Evolutionary conservation across 92 coral and sea anemone genomes (phyloP), one percentile per base, ranked within the genome.

Genomic region (Parazoanthus darwini): DNA sequence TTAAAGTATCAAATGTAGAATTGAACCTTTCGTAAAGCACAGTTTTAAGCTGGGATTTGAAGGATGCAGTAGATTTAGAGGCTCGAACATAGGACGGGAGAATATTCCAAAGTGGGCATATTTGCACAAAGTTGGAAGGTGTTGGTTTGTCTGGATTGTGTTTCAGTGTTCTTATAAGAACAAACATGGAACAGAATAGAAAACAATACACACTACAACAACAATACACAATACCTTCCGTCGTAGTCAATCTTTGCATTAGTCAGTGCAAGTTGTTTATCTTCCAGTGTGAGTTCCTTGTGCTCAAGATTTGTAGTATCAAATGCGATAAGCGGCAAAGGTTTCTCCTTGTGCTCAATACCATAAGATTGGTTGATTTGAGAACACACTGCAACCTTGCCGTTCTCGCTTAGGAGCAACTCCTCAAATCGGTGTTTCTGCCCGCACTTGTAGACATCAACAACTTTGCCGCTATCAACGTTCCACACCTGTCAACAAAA

Each of bases 361-460:
- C 72, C 86, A n/a, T 54, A 66, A 2, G 44, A 80, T n/a, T 29
- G 72, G 50, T 92, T 88, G 36, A 89, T 88, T 80, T 94, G 97
- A 22, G 95, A 89, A 54, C 95, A 93, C 54, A 93, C 95, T 23
- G 87, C 97, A 83, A 88, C 42, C 85, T 91, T 92, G 8, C 96
- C 93, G 71, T 97, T 86, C 9, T 74, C 89, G 82, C 98, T 94
- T 10, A 97, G 74, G 18, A 97, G 43, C 94, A 97, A 87, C 74
- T 96, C 99, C 86, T 97, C 95, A 78, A 97, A 92, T 44, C 93
- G 90, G 10, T 88, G 93, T 79, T 93, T 94, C 88, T 95, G 94
- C 14, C 88, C 86, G 70, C 92, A 92, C 85, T 95, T 97, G 77
- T 92, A 78, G 82, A 95, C 88, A 25, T 93, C 89, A 22, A 94